These are phyloP conservation scores for Odontophorus gujanensis DNA, from an alignment of 2,113 vertebrate genomes.

Conservation along the genomic window DNA sequence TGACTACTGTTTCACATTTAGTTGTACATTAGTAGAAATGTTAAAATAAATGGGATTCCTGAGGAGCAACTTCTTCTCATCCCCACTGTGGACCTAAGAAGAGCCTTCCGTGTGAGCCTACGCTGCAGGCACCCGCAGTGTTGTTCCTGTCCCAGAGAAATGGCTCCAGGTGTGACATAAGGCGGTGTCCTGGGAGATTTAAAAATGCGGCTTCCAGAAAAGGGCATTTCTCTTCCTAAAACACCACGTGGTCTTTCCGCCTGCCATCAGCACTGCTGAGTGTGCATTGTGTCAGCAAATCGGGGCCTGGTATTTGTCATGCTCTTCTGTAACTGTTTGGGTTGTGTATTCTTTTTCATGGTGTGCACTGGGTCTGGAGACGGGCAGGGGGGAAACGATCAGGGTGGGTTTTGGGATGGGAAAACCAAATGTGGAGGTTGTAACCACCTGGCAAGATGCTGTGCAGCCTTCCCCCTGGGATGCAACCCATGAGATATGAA, in stretches of 20 bases:
- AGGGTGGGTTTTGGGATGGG: rapidly evolving
- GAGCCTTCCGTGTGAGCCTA: neutral
- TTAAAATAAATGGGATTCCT: neutral
- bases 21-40: neutral
- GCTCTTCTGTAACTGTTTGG: rapidly evolving
- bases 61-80: neutral
- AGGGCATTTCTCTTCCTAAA: neutral
- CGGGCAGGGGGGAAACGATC: neutral
- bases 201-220: neutral
- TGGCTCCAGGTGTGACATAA: rapidly evolving
- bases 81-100: neutral
- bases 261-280: neutral
- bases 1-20: rapidly evolving
- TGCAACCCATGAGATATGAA: neutral
- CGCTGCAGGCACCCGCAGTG: rapidly evolving
- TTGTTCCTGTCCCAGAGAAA: rapidly evolving
- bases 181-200: neutral
- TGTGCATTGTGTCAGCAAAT: neutral
- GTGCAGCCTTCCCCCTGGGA: rapidly evolving
- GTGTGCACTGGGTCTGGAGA: rapidly evolving
- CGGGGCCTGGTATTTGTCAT: neutral
- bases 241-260: neutral
- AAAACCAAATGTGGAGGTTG: neutral
- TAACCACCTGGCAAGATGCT: rapidly evolving
- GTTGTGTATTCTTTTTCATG: neutral